Conservation (phyloP, 2,888 invertebrate genomes). For the Caenorhabditis angaria region DNA sequence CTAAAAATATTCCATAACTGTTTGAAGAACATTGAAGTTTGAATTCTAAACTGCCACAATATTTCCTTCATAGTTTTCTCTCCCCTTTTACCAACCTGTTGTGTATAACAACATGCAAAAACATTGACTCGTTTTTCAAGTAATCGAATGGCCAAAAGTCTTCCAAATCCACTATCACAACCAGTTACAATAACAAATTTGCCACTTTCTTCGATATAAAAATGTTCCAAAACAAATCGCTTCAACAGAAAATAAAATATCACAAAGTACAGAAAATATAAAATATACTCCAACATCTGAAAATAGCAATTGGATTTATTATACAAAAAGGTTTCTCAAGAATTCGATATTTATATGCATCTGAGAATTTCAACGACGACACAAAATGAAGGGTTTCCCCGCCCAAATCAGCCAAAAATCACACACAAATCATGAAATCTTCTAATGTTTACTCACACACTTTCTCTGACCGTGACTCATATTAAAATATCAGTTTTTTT, state of each 20-base stretch:
- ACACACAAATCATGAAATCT: too few species aligned
- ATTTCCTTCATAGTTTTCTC: too few species aligned
- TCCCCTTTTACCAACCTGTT: constrained; percentile 42
- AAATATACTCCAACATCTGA: too few species aligned
- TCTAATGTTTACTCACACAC: too few species aligned
- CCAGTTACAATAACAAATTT: constrained; percentile 56
- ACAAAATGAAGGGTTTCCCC: not conserved
- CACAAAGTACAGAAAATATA: too few species aligned
- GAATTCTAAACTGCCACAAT: too few species aligned
- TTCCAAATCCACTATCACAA: constrained; percentile 71
- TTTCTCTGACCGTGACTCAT: too few species aligned
- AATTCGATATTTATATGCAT: not conserved
- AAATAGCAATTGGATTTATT: not conserved
- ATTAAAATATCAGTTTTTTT: too few species aligned
- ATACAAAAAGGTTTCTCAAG: not conserved
- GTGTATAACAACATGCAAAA: constrained; percentile 81
- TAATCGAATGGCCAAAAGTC: constrained; percentile 67
- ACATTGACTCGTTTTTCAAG: constrained; percentile 81
- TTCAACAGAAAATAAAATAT: constrained; percentile 40
- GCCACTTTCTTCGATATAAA: constrained; percentile 36
- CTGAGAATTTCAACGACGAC: not conserved
- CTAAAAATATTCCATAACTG: too few species aligned
- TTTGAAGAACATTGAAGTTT: too few species aligned
- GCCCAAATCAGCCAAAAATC: not conserved
- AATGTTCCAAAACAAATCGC: constrained; percentile 47